phyloP scores from a whole-genome alignment of 2,888 invertebrate genomes.

The Caenorhabditis wallacei region DNA sequence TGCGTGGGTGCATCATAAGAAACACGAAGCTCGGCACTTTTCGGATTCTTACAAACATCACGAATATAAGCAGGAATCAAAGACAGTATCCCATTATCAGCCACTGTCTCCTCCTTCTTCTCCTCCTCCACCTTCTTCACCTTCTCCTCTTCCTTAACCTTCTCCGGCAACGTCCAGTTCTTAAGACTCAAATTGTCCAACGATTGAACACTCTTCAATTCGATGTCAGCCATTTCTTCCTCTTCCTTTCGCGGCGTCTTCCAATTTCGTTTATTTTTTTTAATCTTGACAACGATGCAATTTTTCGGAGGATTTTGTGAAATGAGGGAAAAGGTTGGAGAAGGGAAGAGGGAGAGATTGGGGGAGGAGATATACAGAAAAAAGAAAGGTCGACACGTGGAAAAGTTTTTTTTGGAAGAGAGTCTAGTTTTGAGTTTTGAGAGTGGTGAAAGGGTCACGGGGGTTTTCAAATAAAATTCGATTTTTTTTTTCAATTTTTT shows the following conservation, averaged over 20 bases:
- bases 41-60: slow-evolving; percentile 15
- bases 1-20: slow-evolving; percentile 30
- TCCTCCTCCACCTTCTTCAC: not conserved
- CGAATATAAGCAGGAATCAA: slow-evolving; percentile 21
- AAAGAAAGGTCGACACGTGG: not conserved
- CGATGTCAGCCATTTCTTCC: slow-evolving; percentile 34
- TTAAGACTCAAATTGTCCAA: not conserved
- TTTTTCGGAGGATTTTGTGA: not conserved
- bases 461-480: no score
- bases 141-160: not conserved
- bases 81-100: not conserved
- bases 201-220: slow-evolving; percentile 8
- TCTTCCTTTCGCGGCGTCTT: not conserved
- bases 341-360: not conserved
- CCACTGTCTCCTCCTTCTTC: not conserved
- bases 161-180: slow-evolving; percentile 4
- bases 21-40: slow-evolving; percentile 16
- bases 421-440: no score
- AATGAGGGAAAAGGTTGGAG: not conserved
- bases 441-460: no score
- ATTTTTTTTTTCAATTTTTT: no score
- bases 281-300: slow-evolving; percentile 5
- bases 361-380: not conserved
- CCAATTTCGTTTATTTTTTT: not conserved
- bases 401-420: not conserved